Conservation (phyloP, 64 coral and sea anemone species). For the Astreopora myriophthalma region DNA sequence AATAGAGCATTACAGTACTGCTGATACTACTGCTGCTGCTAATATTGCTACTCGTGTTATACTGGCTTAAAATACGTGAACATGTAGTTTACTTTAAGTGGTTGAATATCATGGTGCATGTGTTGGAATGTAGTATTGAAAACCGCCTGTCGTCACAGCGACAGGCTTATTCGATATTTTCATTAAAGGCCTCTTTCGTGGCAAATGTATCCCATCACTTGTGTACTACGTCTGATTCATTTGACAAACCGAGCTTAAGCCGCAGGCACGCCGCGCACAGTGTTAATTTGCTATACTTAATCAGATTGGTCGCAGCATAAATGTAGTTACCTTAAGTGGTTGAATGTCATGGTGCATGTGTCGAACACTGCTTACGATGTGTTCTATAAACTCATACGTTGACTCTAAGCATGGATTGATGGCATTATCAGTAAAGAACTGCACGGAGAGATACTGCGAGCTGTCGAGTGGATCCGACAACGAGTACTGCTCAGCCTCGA, state of each 20-base stretch:
- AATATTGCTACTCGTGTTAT: too few species aligned
- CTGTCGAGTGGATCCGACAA: conserved; percentile 73
- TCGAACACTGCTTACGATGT: conserved; percentile 51
- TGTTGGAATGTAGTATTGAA: neutral
- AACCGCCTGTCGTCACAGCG: neutral
- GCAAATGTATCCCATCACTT: too few species aligned
- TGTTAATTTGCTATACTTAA: too few species aligned
- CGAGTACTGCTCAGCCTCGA: conserved; percentile 60
- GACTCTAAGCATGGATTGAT: conserved; percentile 92
- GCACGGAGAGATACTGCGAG: conserved; percentile 88
- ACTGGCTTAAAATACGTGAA: too few species aligned
- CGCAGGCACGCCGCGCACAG: too few species aligned
- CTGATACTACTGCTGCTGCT: too few species aligned
- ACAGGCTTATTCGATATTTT: neutral
- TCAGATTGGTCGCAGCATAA: neutral
- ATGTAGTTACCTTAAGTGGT: conserved; percentile 50
- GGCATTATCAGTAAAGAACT: conserved; percentile 89
- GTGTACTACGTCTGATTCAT: too few species aligned
- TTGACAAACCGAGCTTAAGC: too few species aligned
- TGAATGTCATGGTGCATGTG: conserved; percentile 75
- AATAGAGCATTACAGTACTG: too few species aligned
- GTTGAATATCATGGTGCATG: conserved; percentile 78
- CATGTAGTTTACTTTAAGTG: conserved; percentile 50
- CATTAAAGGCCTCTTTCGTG: too few species aligned
- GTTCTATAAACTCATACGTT: conserved; percentile 91